Evolutionary conservation across 1,140 invertebrate genomes (phyloP), one percentile per base, ranked within the genome.

Genomic region (Plutomurus gul): DNA sequence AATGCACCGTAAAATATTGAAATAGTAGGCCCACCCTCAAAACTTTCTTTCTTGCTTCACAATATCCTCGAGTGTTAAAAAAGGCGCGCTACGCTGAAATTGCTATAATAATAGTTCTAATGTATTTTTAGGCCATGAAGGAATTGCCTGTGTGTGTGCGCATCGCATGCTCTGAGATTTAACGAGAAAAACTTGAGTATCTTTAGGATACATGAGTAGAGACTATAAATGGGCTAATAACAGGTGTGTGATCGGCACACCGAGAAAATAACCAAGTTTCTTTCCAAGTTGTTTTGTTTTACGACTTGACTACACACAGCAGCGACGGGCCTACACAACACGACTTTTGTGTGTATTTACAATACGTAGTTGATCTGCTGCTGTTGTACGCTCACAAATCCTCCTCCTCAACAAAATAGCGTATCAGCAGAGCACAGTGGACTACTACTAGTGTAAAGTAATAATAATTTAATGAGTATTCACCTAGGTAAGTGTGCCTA

Each of bases 171-270:
- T 36, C 22, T 33, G 27, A 65, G 56, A 65, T 65, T 65, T 65
- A 65, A 65, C 30, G 30, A 30, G 30, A 36, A 65, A 65, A 36
- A 36, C 56, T 65, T 65, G 56, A 65, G 27, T 16, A 65, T 65
- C 56, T 65, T 65, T 65, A 65, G 36, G 56, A 65, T 25, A 65
- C 56, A 65, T 65, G 56, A 65, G 56, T 65, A 65, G 56, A 65
- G 56, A 27, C 27, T 65, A 65, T 65, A 65, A 65, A 65, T 65
- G 56, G 56, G 36, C 56, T 65, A 65, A 65, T 65, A 65, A 65
- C 56, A 65, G 56, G 56, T 65, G 56, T 65, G 56, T 65, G 56
- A 65, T 65, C 56, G 56, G 30, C 56, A 65, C 30, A 30, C 30
- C 27, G 56, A 65, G 56, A 65, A 65, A 65, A 65, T 8, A 30